Conservation (phyloP, 2,113 vertebrate species). For the Anser cygnoides region DNA sequence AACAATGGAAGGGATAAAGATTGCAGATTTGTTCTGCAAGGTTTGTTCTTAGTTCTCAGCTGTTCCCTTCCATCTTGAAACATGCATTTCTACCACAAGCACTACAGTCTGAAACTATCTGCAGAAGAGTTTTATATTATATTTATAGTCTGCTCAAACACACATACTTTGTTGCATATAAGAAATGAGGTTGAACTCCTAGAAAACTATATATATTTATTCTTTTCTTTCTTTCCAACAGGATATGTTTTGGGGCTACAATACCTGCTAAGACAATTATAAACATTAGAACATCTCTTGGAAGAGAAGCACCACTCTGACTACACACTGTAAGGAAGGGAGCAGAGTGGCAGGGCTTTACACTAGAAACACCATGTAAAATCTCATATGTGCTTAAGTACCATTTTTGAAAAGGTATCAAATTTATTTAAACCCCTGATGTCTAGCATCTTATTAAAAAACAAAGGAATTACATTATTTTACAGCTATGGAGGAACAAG, state of each 20-base stretch:
- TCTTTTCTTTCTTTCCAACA: neutral
- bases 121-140: neutral
- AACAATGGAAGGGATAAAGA: neutral
- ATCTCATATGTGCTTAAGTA: neutral
- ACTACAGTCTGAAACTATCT: neutral
- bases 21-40: neutral
- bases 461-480: neutral
- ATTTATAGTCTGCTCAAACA: neutral
- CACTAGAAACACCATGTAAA: neutral
- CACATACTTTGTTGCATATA: neutral
- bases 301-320: neutral
- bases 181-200: neutral
- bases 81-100: neutral
- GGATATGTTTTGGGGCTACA: neutral
- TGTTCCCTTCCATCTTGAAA: neutral
- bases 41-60: neutral
- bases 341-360: neutral
- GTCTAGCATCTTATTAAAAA: neutral
- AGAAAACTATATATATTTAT: neutral
- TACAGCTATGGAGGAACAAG: neutral
- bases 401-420: neutral
- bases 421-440: neutral
- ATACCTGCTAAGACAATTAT: neutral
- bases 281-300: neutral
- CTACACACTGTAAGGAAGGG: neutral